phyloP scores from a whole-genome alignment of 2,797 vertebrate genomes.

The Hydrophis major region DNA sequence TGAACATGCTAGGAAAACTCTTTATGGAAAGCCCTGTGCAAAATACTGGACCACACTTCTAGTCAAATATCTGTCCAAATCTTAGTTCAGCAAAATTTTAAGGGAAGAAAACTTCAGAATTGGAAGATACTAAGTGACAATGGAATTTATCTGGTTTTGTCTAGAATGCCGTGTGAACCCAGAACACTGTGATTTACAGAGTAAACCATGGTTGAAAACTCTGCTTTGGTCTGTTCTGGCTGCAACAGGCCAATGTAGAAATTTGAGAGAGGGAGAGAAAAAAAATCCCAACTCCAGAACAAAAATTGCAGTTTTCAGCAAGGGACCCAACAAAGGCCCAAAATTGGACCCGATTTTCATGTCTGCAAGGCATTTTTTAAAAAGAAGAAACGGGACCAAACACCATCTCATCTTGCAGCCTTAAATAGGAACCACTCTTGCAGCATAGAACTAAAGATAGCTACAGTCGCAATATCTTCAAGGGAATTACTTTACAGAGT shows the following conservation, averaged over 20 bases:
- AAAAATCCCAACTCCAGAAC: not conserved
- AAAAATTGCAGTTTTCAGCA: not conserved
- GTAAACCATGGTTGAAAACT: not conserved
- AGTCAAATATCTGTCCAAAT: not conserved
- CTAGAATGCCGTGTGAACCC: not conserved
- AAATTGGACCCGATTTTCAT: conserved; percentile 8
- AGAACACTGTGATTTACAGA: not conserved
- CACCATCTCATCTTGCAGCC: conserved; percentile 41
- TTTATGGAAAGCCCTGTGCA: not conserved
- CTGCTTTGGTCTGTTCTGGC: not conserved
- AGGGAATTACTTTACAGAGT: conserved; percentile 25
- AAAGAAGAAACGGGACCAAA: conserved; percentile 24
- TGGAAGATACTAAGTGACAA: not conserved
- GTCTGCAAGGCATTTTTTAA: conserved; percentile 18
- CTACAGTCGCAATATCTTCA: conserved; percentile 43
- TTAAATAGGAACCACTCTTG: conserved; percentile 33
- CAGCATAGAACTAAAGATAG: conserved; percentile 46
- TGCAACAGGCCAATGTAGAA: not conserved
- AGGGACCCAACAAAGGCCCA: conserved; percentile 12
- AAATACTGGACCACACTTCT: not conserved
- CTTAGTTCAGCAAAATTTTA: not conserved
- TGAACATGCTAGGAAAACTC: not conserved
- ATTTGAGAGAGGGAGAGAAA: not conserved
- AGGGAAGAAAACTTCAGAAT: not conserved
- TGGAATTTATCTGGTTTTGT: not conserved